These are phyloP conservation scores for Conus ventricosus DNA, from an alignment of 1,140 invertebrate genomes.

Conservation along the genomic window DNA sequence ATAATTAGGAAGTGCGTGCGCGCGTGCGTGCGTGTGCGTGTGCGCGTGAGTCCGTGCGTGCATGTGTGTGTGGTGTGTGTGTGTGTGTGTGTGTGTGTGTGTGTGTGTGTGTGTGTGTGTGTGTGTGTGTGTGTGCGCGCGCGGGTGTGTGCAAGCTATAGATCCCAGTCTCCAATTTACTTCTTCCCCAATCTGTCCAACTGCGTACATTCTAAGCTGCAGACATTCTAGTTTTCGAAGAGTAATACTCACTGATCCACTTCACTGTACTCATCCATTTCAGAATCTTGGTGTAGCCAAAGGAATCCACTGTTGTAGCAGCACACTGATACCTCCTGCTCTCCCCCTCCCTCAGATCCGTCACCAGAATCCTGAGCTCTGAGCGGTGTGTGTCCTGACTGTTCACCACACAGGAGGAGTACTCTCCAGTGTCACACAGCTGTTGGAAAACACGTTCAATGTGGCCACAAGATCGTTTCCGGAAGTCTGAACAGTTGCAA, in stretches of 20 bases:
- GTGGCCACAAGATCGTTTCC: neutral
- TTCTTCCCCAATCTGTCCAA: too few relatives aligned
- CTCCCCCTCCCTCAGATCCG: constrained; percentile 31
- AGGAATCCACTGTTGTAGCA: constrained; percentile 2
- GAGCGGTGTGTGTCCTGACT: neutral
- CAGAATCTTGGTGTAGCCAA: neutral
- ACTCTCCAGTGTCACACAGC: constrained; percentile 23
- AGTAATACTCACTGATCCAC: neutral
- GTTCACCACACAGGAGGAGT: constrained; percentile 19
- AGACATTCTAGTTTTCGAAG: too few relatives aligned
- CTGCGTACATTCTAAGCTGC: too few relatives aligned
- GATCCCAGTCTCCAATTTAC: too few relatives aligned
- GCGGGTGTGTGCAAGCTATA: neutral
- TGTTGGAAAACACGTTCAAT: neutral
- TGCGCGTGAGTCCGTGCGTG: too few relatives aligned
- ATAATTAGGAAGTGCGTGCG: too few relatives aligned
- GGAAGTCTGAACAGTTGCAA: constrained; percentile 4
- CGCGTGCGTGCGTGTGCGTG: neutral
- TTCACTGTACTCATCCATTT: neutral
- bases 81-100: too few relatives aligned
- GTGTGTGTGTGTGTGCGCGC: too few relatives aligned
- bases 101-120: too few relatives aligned
- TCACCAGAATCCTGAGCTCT: constrained; percentile 1
- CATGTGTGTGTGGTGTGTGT: neutral
- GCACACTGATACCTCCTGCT: constrained; percentile 4